A percentile compares a stretch with the other conserved stretches of the same genome.
Conservation (phyloP, 2,797 vertebrate genomes). For the Furcifer pardalis region DNA sequence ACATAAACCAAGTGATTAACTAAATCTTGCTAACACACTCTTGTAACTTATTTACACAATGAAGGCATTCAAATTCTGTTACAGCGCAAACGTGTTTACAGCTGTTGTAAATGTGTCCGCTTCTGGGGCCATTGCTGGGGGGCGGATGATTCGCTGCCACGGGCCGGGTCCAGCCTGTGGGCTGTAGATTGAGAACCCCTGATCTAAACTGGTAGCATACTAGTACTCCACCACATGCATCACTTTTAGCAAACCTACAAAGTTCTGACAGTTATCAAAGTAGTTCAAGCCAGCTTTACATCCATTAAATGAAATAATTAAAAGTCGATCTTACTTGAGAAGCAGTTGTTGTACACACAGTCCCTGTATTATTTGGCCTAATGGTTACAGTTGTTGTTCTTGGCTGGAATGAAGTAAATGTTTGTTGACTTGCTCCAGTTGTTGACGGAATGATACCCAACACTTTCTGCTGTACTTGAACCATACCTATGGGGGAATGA, state of each 20-base stretch:
- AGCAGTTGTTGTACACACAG: constrained; percentile 79
- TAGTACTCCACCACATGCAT: background rate
- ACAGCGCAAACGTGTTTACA: no score
- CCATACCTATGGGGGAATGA: constrained; percentile 81
- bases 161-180: no score
- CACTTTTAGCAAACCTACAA: background rate
- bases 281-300: background rate
- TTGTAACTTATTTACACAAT: no score
- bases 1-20: no score
- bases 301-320: background rate
- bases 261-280: background rate
- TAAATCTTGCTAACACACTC: no score
- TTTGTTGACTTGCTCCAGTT: constrained; percentile 87
- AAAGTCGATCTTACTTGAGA: constrained; percentile 75
- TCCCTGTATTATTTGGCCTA: constrained; percentile 84
- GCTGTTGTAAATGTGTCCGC: no score
- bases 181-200: no score
- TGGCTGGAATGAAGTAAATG: constrained; percentile 94
- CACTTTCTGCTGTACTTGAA: constrained; percentile 95
- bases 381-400: constrained; percentile 92
- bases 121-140: no score
- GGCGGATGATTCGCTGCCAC: no score
- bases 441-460: constrained; percentile 95
- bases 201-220: background rate
- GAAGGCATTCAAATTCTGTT: no score